phyloP scores from a whole-genome alignment of 2,797 vertebrate genomes.

The Scolopax rusticola region DNA sequence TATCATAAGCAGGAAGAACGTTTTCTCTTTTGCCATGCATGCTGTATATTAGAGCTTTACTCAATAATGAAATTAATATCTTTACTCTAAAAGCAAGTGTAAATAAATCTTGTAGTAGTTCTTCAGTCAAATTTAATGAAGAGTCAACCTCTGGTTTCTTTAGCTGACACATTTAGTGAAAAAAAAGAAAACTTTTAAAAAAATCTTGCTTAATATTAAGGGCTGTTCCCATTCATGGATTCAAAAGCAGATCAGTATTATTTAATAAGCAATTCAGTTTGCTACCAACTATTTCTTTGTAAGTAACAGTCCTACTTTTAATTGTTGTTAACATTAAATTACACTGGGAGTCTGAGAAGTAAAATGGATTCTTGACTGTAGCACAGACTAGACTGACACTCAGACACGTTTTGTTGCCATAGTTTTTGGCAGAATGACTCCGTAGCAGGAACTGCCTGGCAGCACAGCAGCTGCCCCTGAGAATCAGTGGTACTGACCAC shows the following conservation, averaged over 20 bases:
- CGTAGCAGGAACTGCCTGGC: neutral
- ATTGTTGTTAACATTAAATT: neutral
- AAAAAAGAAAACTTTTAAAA: neutral
- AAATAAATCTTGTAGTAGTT: neutral
- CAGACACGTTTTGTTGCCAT: neutral
- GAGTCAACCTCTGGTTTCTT: neutral
- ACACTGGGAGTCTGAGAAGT: neutral
- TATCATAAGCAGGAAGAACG: neutral
- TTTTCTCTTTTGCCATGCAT: neutral
- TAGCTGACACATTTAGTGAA: neutral
- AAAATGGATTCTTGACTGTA: neutral
- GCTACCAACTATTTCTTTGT: neutral
- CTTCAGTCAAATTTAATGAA: neutral
- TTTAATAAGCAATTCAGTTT: neutral
- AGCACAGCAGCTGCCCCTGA: neutral
- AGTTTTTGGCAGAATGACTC: neutral
- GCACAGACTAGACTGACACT: neutral
- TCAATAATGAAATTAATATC: neutral
- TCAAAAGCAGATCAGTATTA: neutral
- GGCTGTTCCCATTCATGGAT: neutral
- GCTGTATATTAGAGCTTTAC: neutral
- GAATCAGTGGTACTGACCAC: fast-evolving
- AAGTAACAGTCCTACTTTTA: neutral
- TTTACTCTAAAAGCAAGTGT: neutral
- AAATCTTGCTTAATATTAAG: neutral